phyloP scores from a whole-genome alignment of 1,140 invertebrate species.

The Brachionus calyciflorus region DNA sequence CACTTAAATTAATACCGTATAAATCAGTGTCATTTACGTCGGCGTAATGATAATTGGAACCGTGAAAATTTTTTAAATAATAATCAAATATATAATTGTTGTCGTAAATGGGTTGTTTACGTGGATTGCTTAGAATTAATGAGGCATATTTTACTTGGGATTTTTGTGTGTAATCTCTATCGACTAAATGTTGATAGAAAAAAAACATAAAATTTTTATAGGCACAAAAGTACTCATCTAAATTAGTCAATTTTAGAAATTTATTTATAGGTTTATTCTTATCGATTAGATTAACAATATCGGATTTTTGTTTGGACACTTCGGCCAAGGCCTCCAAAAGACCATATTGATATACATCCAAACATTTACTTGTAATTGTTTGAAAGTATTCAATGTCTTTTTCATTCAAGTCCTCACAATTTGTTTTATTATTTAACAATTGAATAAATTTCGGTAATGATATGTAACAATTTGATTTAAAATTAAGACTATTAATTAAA shows the following conservation, averaged over 20 bases:
- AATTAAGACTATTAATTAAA: neutral
- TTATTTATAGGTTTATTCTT: conserved; percentile 24
- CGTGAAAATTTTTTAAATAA: conserved; percentile 29
- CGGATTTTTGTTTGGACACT: neutral
- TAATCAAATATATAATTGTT: conserved; percentile 13
- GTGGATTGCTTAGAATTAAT: neutral
- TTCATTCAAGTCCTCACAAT: neutral
- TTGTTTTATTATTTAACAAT: neutral
- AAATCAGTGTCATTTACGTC: neutral
- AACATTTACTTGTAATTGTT: neutral
- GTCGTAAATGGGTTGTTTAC: neutral
- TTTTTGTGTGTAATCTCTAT: neutral
- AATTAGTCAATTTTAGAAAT: neutral
- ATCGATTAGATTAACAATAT: conserved; percentile 18
- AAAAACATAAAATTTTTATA: conserved; percentile 23
- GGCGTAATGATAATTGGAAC: neutral
- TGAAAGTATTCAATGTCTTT: neutral
- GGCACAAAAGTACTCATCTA: neutral
- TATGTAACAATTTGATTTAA: conserved; percentile 4
- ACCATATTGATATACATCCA: neutral
- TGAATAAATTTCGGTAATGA: conserved; percentile 23
- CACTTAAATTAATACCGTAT: conserved; percentile 6
- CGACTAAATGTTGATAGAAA: conserved; percentile 13
- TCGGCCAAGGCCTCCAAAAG: neutral
- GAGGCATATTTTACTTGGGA: neutral